A percentile compares a stretch with the other conserved stretches of the same genome.
phyloP scores from a whole-genome alignment of 1,140 invertebrate genomes.

The Pomacea maculata region DNA sequence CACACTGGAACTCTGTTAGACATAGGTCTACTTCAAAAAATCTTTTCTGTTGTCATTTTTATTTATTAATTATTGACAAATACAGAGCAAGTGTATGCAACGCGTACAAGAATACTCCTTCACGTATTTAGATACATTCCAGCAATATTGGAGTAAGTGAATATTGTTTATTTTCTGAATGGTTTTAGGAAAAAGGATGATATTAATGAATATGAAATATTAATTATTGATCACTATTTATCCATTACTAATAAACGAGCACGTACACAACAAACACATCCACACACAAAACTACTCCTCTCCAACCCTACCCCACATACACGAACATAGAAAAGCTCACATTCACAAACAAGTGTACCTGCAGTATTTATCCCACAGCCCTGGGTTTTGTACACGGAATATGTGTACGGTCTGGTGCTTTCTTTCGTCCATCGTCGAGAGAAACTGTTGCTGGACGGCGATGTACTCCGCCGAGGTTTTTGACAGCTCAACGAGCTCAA shows the following conservation, averaged over 20 bases:
- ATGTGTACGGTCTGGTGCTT: not conserved
- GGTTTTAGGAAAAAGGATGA: no score
- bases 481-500: slow-evolving; percentile 16
- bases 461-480: slow-evolving; percentile 12
- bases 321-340: not conserved
- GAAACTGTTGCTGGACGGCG: not conserved
- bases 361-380: not conserved
- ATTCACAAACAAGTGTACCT: not conserved
- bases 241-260: not conserved
- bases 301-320: not conserved
- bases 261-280: not conserved
- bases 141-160: no score
- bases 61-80: no score
- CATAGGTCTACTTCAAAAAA: no score
- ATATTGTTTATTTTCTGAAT: no score
- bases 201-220: not conserved
- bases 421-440: not conserved
- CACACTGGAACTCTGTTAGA: no score
- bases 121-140: no score
- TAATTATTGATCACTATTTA: not conserved
- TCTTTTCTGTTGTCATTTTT: not conserved
- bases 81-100: no score
- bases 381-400: no score
- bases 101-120: no score
- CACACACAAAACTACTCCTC: not conserved